Evolutionary conservation across 1,140 invertebrate genomes (phyloP), one percentile per base, ranked within the genome.

Genomic region (Trichonephila clavata): DNA sequence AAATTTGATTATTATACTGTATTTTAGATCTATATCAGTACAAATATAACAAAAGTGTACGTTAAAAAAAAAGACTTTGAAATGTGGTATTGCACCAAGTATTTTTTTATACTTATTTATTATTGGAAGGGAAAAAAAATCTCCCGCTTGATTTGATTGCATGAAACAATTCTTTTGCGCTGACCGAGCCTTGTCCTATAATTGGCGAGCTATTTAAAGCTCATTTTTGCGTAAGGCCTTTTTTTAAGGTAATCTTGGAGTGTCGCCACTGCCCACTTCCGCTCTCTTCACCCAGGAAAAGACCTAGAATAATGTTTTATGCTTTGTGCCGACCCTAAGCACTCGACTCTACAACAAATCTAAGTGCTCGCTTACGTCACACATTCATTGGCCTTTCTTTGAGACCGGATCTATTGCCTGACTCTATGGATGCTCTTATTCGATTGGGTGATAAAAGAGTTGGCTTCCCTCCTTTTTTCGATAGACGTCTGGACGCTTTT

Each of bases 301-400:
- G 63, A 10, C 10, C 65, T n/a, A 91, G 60, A 16, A 91, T 81
- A 83, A 91, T 24, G 14, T 43, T 71, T 89, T 57, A 77, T 89
- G 87, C 65, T 57, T 89, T 87, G 86, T 87, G n/a, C 24, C 87
- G 63, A 71, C 65, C 63, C 7, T 50, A 50, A 50, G 50, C 50
- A 63, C 65, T 68, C 65, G 65, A 68, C 65, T 90, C 24, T 87
- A 24, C 57, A 84, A 16, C 71, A 80, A 77, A 80, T 90, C 43
- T 90, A 57, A 92, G 90, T 92, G 90, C 61, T 20, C 63, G 20
- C 90, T 92, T 92, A 43, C 90, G 90, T 92, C 90, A 92, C 60
- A 18, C 80, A 92, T 84, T 92, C 80, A 92, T 92, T 92, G 50
- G 20, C 65, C 87, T 71, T 89, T 89, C 65, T 77, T 68, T 71